These are phyloP conservation scores for Lepidurus couesii DNA, from an alignment of 1,140 invertebrate species.

Conservation along the genomic window DNA sequence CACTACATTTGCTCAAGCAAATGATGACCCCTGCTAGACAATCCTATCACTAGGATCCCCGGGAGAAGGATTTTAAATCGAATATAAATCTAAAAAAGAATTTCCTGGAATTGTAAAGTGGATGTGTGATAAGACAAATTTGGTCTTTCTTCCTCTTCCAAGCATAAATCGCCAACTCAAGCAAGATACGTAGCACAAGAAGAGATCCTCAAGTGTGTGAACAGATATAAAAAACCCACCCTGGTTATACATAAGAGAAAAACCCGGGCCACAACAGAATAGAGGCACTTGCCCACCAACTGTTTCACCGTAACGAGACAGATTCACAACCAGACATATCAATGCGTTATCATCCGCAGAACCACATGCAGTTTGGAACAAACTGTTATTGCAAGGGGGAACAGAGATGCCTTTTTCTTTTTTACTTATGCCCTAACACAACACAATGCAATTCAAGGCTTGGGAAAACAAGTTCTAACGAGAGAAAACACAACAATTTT, in stretches of 20 bases:
- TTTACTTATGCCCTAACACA: background rate
- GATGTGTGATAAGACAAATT: background rate
- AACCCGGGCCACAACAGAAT: background rate
- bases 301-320: background rate
- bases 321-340: background rate
- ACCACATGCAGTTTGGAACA: background rate
- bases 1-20: too few species aligned
- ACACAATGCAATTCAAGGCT: background rate
- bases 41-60: too few species aligned
- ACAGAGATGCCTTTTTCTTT: background rate
- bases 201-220: background rate
- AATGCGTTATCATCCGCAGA: background rate
- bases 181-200: background rate
- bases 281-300: conserved; percentile 7
- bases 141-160: background rate
- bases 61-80: too few species aligned
- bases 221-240: background rate
- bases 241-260: background rate
- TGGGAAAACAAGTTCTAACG: too few species aligned
- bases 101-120: background rate
- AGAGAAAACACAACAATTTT: too few species aligned
- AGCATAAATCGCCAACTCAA: background rate
- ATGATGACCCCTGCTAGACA: too few species aligned
- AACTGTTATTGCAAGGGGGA: background rate
- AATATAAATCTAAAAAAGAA: too few species aligned